Evolutionary conservation across 1,140 invertebrate species (phyloP), one percentile per base, ranked within the genome.

Genomic region (Drosophila tropicalis): DNA sequence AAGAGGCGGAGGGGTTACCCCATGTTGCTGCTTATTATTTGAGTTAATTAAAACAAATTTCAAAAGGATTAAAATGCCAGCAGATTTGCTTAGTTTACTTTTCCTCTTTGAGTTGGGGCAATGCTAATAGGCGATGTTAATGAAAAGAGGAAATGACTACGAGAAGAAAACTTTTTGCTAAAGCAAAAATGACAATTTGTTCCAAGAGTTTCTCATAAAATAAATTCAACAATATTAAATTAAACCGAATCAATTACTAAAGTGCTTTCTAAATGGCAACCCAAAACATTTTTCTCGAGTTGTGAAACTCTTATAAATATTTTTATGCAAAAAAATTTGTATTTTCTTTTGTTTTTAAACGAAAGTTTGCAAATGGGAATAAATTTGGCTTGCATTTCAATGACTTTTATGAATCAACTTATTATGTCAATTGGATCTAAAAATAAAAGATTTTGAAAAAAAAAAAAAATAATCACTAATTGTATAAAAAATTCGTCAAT

Each of bases 11-110:
- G 70, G 36, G 25, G 44, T 22, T 61, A 17, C 12, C 9, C 17
- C 9, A 51, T 36, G 75, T 79, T 76, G 67, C 63, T 67, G 72
- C 81, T 85, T 84, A 85, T 74, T 78, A 81, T 85, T 81, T 73
- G 74, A 85, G 74, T 81, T 85, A 85, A 85, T 85, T 85, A 85
- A 85, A 75, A 81, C 67, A 78, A 85, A 85, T 85, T 84, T 85
- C 74, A 85, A 85, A 85, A 77, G 81, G 80, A 79, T 83, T 83
- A 77, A 70, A 82, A 62, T 82, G 67, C 79, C 79, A 74, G 60
- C 66, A 78, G 80, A 82, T 83, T 82, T 68, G 65, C 64, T 76
- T 68, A 72, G 68, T 80, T 72, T 71, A 63, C 73, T 76, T 64
- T 62, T 70, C 9, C 73, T 36, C 58, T 66, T 54, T 54, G 51